Base-by-base conservation (phyloP, 2,113 vertebrate genomes). In the Clupea harengus region DNA sequence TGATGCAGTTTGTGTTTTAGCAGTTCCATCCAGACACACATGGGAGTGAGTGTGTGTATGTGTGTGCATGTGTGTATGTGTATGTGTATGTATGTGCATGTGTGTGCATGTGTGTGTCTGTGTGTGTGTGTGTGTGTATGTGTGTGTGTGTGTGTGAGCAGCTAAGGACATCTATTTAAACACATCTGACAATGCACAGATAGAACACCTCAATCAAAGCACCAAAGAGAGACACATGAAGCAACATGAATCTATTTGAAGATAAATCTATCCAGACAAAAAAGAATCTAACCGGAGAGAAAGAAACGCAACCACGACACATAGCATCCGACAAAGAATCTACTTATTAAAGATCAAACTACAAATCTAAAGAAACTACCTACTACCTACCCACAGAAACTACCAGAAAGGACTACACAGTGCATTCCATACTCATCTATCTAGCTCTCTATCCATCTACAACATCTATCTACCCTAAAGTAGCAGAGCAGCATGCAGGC, bases 1-100 rank as follows among this genome's bases (percentile, higher is more conserved):
- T 89, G 88, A 91, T 81, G 82, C 90, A 89, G 89, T 92, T 87
- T 87, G 88, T 90, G 47, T 72, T 83, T 90, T 86, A 82, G 49
- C 81, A 87, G 25, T 67, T 28, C 4, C 10, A 78, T 28, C 10
- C 10, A 75, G 25, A 78, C 32, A 78, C 72, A 78, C 46, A 45
- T 64, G 83, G 82, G 50, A 32, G 57, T 45, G 11, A 44, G 81
- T 60, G 47, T 75, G 28, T 67, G 82, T 17, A 3, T 47, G 28
- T 45, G 22, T 78, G 25, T 17, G n/a, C 18, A 44, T 46, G 45
- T 88, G 86, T 82, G 88, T 86, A 87, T 90, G 81, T n/a, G 81
- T 60, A 44, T 75, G 28, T 67, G 82, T 17, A 3, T 47, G 28
- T 45, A 13, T 78, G 25, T 17, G n/a, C 18, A 44, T 46, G 45